Percentiles rank a stretch among this genome's conserved stretches.
Evolutionary conservation across 2,113 vertebrate species (phyloP).

Genomic region (Euleptes europaea): DNA sequence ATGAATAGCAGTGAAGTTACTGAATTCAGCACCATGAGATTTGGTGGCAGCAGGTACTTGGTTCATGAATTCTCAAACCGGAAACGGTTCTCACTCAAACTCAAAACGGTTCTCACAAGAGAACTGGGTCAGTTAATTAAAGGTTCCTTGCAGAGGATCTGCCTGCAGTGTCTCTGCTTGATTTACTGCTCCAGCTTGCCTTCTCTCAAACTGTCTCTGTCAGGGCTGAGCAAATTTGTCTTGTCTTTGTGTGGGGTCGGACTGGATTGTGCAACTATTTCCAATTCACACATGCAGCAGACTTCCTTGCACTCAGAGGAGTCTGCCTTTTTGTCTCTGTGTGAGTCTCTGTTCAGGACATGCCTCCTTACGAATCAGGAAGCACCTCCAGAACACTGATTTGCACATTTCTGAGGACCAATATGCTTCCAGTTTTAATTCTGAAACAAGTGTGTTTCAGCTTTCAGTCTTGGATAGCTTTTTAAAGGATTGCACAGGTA

Average conservation of each 20-base stretch:
- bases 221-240: too few species aligned
- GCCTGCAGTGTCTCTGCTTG: not conserved
- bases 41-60: not conserved
- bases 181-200: not conserved
- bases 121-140: not conserved
- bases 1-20: not conserved
- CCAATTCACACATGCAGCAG: not conserved
- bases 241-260: too few species aligned
- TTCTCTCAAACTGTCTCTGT: too few species aligned
- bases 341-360: not conserved
- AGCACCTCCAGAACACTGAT: not conserved
- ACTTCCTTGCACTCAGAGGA: not conserved
- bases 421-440: too few species aligned
- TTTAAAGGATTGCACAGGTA: too few species aligned
- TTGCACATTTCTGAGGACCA: not conserved
- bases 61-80: not conserved
- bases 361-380: not conserved
- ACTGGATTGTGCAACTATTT: too few species aligned
- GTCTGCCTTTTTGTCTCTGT: not conserved
- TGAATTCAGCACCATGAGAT: not conserved
- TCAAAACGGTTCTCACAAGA: too few species aligned
- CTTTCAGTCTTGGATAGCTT: too few species aligned
- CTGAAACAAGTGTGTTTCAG: too few species aligned
- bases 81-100: too few species aligned
- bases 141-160: not conserved